Evolutionary conservation across 2,888 invertebrate species (phyloP), one percentile per base, ranked within the genome.

Genomic region (Agrotis puta): DNA sequence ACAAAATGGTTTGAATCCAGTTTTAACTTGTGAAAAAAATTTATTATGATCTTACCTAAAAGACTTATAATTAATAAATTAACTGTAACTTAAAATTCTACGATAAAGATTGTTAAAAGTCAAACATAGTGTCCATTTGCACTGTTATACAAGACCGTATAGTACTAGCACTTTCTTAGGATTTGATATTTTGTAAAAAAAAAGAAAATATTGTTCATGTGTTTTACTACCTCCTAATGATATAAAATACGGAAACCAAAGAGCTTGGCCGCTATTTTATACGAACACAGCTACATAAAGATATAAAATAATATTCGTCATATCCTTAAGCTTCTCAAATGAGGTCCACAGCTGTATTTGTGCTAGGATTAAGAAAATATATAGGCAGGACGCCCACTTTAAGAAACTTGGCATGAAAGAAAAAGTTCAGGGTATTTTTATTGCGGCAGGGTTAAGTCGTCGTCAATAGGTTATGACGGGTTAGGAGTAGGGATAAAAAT

Each of bases 271-370:
- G 39, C 27, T 61, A 74, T 68, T 66, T 39, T 39, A 39, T 39
- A 39, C 39, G 39, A 39, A 11, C 2, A 2, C 9, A 39, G 9
- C 9, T 39, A 9, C 39, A 39, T 39, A 11, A 9, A 9, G 9
- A 39, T 39, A 9, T 9, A 9, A 39, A 0, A 39, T 39, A 39
- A 39, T 39, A 0, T 39, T 39, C 39, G n/a, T 50, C 16, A 79
- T 70, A 70, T 64, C 62, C 50, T 53, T 68, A 85, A 86, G 81
- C 83, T 56, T 72, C 69, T 79, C 81, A 81, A 82, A 84, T 76
- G 74, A 80, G 85, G 75, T 78, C 64, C 78, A 64, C 80, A 78
- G 84, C 77, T 84, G 81, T 84, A 85, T 86, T 81, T 84, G 78
- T 74, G 70, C 51, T 61, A 9, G 75, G 85, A 83, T 85, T 82